phyloP scores from a whole-genome alignment of 2,797 vertebrate species.

The Oceanodroma leucorhoa region DNA sequence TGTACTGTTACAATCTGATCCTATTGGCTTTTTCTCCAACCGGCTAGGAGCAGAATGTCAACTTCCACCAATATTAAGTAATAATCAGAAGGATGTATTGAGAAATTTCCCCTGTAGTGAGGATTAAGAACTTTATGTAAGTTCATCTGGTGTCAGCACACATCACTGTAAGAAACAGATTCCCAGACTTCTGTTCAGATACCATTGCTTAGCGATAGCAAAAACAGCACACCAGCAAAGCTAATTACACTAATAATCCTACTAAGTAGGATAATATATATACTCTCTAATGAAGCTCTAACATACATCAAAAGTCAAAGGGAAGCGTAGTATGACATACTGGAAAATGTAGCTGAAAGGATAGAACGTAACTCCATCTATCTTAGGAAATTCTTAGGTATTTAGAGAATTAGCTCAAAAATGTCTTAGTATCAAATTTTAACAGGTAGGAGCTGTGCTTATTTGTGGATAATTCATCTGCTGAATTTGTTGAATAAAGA shows the following conservation, averaged over 20 bases:
- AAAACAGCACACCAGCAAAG: constrained; percentile 28
- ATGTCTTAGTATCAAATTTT: not conserved
- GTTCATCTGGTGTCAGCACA: constrained; percentile 41
- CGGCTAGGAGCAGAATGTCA: constrained; percentile 1
- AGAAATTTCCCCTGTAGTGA: constrained; percentile 49
- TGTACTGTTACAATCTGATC: constrained; percentile 15
- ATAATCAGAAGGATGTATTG: constrained; percentile 45
- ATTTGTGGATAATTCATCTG: not conserved
- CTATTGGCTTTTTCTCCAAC: constrained; percentile 7
- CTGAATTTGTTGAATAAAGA: not conserved
- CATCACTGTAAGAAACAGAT: constrained; percentile 31
- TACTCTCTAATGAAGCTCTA: constrained; percentile 21
- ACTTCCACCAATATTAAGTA: constrained; percentile 56
- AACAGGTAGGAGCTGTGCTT: not conserved
- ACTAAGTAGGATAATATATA: constrained; percentile 27
- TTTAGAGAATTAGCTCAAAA: not conserved
- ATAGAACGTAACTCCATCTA: not conserved
- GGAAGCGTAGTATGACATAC: not conserved
- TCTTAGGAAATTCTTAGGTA: not conserved
- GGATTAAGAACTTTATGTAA: constrained; percentile 52
- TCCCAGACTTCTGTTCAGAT: not conserved
- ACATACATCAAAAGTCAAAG: constrained; percentile 12
- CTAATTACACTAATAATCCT: constrained; percentile 64
- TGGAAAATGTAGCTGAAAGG: constrained; percentile 1
- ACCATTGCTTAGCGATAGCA: not conserved